Evolutionary conservation across 2,888 invertebrate genomes (phyloP).

Genomic region (Tachina lurida): DNA sequence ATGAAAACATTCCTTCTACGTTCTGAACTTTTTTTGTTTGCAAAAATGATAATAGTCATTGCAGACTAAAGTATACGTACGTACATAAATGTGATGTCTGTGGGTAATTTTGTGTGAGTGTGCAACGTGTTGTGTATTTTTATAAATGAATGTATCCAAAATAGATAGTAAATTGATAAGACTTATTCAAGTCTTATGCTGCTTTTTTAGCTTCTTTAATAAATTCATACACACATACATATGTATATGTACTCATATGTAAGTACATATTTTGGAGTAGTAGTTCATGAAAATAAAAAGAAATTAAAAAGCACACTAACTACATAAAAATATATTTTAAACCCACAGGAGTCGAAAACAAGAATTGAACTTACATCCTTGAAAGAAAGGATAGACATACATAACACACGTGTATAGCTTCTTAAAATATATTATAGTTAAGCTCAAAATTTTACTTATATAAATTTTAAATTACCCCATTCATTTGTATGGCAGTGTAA

Average conservation of each 20-base stretch:
- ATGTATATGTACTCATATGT: background rate
- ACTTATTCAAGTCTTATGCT: slow-evolving; percentile 57
- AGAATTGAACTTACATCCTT: background rate
- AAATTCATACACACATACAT: slow-evolving; percentile 23
- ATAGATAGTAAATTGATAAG: slow-evolving; percentile 80
- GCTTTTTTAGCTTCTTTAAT: slow-evolving; percentile 31
- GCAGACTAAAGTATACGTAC: slow-evolving; percentile 38
- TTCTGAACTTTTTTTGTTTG: background rate
- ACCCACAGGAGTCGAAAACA: slow-evolving; percentile 13
- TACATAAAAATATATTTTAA: slow-evolving; percentile 7
- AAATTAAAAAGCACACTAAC: slow-evolving; percentile 20
- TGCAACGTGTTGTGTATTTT: slow-evolving; percentile 72
- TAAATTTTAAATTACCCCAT: slow-evolving; percentile 7
- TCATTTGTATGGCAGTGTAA: slow-evolving; percentile 31
- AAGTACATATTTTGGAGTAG: slow-evolving; percentile 32
- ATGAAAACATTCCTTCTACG: slow-evolving; percentile 12
- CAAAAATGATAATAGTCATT: slow-evolving; percentile 40
- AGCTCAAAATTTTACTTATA: background rate
- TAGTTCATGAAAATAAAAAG: slow-evolving; percentile 43
- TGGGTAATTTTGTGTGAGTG: slow-evolving; percentile 22
- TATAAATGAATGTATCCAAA: slow-evolving; percentile 81
- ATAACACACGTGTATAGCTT: background rate
- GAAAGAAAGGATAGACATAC: background rate
- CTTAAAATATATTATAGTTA: background rate
- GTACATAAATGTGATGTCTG: background rate